phyloP scores from a whole-genome alignment of 2,888 invertebrate species.

The Odontothrips loti region DNA sequence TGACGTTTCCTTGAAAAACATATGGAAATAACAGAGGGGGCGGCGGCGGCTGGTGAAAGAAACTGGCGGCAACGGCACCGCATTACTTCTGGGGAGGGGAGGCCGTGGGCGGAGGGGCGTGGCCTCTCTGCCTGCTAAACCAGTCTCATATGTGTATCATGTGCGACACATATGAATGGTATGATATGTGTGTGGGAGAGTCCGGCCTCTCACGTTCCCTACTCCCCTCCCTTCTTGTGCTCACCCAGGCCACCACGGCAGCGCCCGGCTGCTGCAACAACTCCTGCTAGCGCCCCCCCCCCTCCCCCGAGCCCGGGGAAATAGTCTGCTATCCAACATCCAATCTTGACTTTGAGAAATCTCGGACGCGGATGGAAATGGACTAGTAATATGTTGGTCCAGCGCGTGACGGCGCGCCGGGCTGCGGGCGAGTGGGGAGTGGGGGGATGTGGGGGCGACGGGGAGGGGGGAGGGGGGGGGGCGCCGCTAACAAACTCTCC shows the following conservation, averaged over 20 bases:
- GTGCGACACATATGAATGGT: slow-evolving; percentile 3
- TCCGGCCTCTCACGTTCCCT: neutral
- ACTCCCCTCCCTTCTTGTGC: neutral
- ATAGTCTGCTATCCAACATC: slow-evolving; percentile 10
- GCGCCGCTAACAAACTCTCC: neutral
- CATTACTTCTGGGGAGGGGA: neutral
- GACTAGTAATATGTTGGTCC: slow-evolving; percentile 16
- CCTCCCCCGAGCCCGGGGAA: neutral
- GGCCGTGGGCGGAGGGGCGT: neutral
- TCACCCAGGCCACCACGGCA: neutral
- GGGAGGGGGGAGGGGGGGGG: neutral
- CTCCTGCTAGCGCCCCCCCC: neutral
- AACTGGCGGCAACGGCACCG: neutral
- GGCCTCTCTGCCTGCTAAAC: neutral
- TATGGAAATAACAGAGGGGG: neutral
- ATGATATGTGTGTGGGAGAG: neutral
- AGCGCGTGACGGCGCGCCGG: neutral
- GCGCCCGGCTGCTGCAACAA: neutral
- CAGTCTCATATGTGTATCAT: neutral
- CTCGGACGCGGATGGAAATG: slow-evolving; percentile 16
- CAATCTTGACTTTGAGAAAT: slow-evolving; percentile 24
- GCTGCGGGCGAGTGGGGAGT: neutral
- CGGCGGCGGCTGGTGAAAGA: neutral
- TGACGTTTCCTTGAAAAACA: neutral
- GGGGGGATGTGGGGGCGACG: neutral